phyloP scores from a whole-genome alignment of 2,888 invertebrate genomes.

The Chrysolina haemoptera region DNA sequence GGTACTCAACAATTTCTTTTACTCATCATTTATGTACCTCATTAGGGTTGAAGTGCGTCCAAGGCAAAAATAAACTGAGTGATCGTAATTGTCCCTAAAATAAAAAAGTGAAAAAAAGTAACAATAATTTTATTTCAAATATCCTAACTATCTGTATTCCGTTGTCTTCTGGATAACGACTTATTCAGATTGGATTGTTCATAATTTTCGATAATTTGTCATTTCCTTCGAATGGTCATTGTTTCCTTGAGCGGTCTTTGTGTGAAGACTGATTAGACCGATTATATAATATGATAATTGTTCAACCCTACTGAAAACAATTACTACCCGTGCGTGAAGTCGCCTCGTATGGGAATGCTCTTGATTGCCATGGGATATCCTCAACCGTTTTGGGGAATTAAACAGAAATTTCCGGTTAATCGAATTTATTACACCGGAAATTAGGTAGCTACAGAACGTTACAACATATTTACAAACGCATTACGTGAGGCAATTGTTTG shows the following conservation, averaged over 20 bases:
- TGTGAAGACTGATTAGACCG: slow-evolving; percentile 25
- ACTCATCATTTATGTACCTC: too few relatives aligned
- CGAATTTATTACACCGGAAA: slow-evolving; percentile 63
- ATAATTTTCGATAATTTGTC: slow-evolving; percentile 34
- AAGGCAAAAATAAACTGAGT: too few relatives aligned
- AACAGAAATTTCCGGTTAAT: slow-evolving; percentile 64
- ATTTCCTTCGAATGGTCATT: slow-evolving; percentile 34
- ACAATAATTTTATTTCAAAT: too few relatives aligned
- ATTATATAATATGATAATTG: slow-evolving; percentile 45
- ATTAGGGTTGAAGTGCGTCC: too few relatives aligned
- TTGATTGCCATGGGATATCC: slow-evolving; percentile 55
- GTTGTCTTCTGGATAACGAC: not conserved
- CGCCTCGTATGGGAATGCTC: slow-evolving; percentile 52
- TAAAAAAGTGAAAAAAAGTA: too few relatives aligned
- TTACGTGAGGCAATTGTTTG: slow-evolving; percentile 40
- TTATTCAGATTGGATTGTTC: not conserved
- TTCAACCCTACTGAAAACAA: slow-evolving; percentile 32
- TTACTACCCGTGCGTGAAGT: slow-evolving; percentile 38
- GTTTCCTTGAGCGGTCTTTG: slow-evolving; percentile 22
- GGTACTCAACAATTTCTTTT: too few relatives aligned
- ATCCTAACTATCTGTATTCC: not conserved
- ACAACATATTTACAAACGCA: slow-evolving; percentile 47
- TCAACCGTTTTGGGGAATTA: slow-evolving; percentile 60
- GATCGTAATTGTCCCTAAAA: too few relatives aligned
- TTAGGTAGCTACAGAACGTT: slow-evolving; percentile 55